Base-by-base conservation (phyloP, 2,888 invertebrate species). In the Ctena decussata region DNA sequence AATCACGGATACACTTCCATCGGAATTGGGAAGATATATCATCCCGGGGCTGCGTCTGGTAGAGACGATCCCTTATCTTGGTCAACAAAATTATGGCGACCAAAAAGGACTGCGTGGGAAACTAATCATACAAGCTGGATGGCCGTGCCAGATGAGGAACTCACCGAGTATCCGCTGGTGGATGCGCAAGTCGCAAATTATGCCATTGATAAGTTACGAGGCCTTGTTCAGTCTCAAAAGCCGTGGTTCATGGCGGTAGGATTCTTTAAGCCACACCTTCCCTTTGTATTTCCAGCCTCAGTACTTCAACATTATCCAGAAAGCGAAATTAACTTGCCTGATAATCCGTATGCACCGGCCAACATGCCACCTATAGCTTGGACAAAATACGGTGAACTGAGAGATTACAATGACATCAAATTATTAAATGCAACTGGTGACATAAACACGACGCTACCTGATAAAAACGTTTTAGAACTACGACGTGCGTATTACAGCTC, bases 241-340 rank as follows among this genome's bases (percentile, higher is more conserved):
- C 98, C 98, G 8, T 98, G 97, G 94, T 97, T 98, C 90, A 95
- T 98, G 53, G 98, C 98, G 1, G 97, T 98, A 91, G 98, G 98
- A 0, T 98, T 98, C 94, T 98, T 98, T 94, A 98, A 98, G 93
- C 98, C 98, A 0, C 98, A 98, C 93, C 97, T 98, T 91, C 98
- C 98, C n/a, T 96, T 98, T 21, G 98, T 98, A 93, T 98, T 97
- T 96, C 98, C 98, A 0, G 94, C 96, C 86, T 96, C 97, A 94
- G 98, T 97, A 96, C 96, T 98, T 89, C 96, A 98, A 97, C 96
- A 96, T 96, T 91, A 92, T 57, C 92, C 92, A 5, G 24, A 32
- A 27, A 73, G 49, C 15, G 37, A 65, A 24, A 89, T 87, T n/a
- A 70, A 75, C 12, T 78, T 93, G 37, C 93, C 94, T 6, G 70